These are phyloP conservation scores for Drosophila nigromelanica DNA, from an alignment of 1,140 invertebrate species.

Conservation along the genomic window DNA sequence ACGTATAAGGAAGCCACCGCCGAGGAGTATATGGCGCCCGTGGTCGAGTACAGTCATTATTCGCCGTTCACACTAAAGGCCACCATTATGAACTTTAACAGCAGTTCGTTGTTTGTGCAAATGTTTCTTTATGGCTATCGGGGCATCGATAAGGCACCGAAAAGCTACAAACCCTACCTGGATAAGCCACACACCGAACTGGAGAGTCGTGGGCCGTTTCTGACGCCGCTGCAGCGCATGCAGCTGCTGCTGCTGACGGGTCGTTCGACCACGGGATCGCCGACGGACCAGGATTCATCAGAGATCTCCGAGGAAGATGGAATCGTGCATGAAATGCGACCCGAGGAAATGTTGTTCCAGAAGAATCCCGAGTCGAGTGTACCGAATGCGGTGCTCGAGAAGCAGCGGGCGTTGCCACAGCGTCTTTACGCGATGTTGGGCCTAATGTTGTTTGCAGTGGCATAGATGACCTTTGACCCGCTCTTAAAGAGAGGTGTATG, in stretches of 20 bases:
- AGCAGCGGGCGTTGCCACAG: slow-evolving; percentile 5
- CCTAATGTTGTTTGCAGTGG: slow-evolving; percentile 40
- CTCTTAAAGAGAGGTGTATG: not conserved
- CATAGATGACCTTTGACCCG: slow-evolving; percentile 7
- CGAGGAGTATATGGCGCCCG: slow-evolving; percentile 36
- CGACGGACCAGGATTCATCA: not conserved
- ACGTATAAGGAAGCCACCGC: slow-evolving; percentile 7
- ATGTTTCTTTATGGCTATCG: slow-evolving; percentile 73
- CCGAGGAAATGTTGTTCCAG: slow-evolving; percentile 55
- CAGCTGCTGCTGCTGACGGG: slow-evolving; percentile 51
- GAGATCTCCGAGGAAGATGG: slow-evolving; percentile 20
- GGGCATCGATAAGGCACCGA: slow-evolving; percentile 31
- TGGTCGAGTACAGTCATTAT: slow-evolving; percentile 69
- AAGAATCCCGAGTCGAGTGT: slow-evolving; percentile 2
- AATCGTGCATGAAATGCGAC: slow-evolving; percentile 3
- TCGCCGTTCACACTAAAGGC: slow-evolving; percentile 63
- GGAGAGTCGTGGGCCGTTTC: not conserved
- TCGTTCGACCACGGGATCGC: slow-evolving; percentile 25
- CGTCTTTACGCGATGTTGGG: slow-evolving; percentile 43
- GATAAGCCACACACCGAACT: not conserved
- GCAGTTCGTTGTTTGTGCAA: slow-evolving; percentile 58
- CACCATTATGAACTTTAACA: slow-evolving; percentile 55
- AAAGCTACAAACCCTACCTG: slow-evolving; percentile 57
- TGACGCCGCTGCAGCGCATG: slow-evolving; percentile 50
- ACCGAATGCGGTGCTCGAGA: slow-evolving; percentile 22